Evolutionary conservation across 2,888 invertebrate species (phyloP).

Genomic region (Nezara viridula): DNA sequence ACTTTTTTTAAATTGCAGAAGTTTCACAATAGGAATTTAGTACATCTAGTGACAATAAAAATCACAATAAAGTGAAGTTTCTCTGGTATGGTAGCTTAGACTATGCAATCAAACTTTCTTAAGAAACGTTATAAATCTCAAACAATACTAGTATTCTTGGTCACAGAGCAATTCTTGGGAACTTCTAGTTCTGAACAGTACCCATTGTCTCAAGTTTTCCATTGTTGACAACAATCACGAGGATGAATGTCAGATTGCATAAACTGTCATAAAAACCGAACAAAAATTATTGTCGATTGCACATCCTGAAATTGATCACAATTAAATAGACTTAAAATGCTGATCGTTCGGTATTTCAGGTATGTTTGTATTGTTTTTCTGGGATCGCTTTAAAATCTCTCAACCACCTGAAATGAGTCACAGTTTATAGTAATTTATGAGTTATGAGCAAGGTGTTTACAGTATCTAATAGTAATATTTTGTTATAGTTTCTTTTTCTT

Average conservation of each 20-base stretch:
- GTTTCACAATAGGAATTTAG: neutral
- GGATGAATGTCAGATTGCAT: neutral
- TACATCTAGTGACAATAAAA: neutral
- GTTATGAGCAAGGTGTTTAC: too few species aligned
- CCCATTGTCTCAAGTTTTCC: neutral
- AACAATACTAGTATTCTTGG: neutral
- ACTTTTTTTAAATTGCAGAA: too few species aligned
- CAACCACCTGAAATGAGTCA: too few species aligned
- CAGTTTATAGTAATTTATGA: too few species aligned
- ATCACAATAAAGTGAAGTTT: neutral
- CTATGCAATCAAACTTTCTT: neutral
- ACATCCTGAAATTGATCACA: neutral
- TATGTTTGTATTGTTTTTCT: too few species aligned
- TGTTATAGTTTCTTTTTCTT: too few species aligned
- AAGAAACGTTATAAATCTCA: neutral
- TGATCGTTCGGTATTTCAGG: neutral
- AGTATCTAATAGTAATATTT: too few species aligned
- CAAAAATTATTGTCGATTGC: neutral
- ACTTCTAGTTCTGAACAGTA: neutral
- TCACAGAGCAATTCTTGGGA: neutral
- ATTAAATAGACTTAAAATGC: neutral
- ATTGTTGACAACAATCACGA: neutral
- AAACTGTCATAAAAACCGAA: neutral
- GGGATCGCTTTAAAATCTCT: too few species aligned
- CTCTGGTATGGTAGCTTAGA: neutral